Base-by-base conservation (phyloP, 1,140 invertebrate species). In the Euwallacea fornicatus region DNA sequence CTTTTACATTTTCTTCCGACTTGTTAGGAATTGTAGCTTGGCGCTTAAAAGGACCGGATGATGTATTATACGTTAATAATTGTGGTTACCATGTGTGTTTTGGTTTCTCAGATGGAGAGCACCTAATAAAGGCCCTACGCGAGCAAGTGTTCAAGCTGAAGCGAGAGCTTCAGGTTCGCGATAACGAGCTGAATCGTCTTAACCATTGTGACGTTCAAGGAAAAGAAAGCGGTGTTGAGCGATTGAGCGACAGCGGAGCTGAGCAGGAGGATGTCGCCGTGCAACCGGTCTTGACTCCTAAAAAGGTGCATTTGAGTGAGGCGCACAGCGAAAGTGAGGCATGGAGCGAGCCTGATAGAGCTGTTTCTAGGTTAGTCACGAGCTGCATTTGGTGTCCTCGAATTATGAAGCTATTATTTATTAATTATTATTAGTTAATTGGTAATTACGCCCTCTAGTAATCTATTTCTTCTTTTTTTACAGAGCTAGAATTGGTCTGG, bases 321-420 rank as follows among this genome's bases (percentile, higher is more conserved):
- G 64, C 42, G 4, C 71, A 87, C 42, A 91, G 90, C 0, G 91
- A 94, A 78, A 79, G 78, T 0, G 93, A 95, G 76, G 88, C 90
- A 15, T 94, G 92, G 88, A 93, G 92, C 0, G 92, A 94, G 78
- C 92, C 92, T 0, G 93, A 95, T 76, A 85, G 91, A 68, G 88
- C 86, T 66, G 91, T 94, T 0, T 94, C 92, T 0, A 80, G 90
- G 70, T 67, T 42, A 56, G 21, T 65, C 42, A 33, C 4, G 4
- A 33, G 21, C 21, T 33, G 21, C 4, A 4, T 33, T 33, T 33
- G 4, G 1, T 33, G 1, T 1, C 21, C 21, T 33, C 21, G 21
- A 33, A 33, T 33, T 33, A 33, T 33, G 21, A 33, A 33, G 21
- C 4, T 33, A 33, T 33, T 33, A 33, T 4, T 33, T 33, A 33